A percentile compares a stretch with the other conserved stretches of the same genome.
These are phyloP conservation scores for Triplophysa bombifrons DNA, from an alignment of 2,797 vertebrate species.

Conservation along the genomic window DNA sequence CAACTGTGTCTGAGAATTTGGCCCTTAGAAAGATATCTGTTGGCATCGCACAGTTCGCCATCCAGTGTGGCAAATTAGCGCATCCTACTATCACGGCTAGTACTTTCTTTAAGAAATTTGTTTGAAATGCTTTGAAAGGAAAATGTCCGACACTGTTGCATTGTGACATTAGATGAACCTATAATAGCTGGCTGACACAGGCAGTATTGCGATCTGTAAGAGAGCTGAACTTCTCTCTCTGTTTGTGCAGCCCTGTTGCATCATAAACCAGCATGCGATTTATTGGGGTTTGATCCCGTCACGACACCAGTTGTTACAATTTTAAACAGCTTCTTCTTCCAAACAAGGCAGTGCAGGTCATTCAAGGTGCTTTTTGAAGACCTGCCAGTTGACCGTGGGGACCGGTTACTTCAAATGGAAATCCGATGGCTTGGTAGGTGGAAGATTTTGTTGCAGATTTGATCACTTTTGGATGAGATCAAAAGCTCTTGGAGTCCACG, in stretches of 20 bases:
- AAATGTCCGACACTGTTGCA: background rate
- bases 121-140: background rate
- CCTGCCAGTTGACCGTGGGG: slow-evolving; percentile 38
- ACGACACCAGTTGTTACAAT: background rate
- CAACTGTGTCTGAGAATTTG: background rate
- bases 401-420: slow-evolving; percentile 23
- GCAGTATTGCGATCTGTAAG: background rate
- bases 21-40: background rate
- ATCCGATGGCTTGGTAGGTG: slow-evolving; percentile 23
- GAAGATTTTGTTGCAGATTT: slow-evolving; percentile 24
- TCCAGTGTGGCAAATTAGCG: slow-evolving; percentile 7
- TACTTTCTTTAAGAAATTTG: background rate
- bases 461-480: slow-evolving; percentile 34
- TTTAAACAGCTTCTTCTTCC: slow-evolving; percentile 27
- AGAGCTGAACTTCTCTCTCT: background rate
- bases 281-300: slow-evolving; percentile 5
- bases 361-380: slow-evolving; percentile 30
- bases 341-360: slow-evolving; percentile 13
- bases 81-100: background rate
- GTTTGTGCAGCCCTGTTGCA: background rate
- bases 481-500: slow-evolving; percentile 12
- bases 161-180: slow-evolving; percentile 1
- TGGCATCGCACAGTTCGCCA: background rate
- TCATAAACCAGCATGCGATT: background rate
- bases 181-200: background rate